These are phyloP conservation scores for Psettodes erumei DNA, from an alignment of 2,113 vertebrate species.

Conservation along the genomic window DNA sequence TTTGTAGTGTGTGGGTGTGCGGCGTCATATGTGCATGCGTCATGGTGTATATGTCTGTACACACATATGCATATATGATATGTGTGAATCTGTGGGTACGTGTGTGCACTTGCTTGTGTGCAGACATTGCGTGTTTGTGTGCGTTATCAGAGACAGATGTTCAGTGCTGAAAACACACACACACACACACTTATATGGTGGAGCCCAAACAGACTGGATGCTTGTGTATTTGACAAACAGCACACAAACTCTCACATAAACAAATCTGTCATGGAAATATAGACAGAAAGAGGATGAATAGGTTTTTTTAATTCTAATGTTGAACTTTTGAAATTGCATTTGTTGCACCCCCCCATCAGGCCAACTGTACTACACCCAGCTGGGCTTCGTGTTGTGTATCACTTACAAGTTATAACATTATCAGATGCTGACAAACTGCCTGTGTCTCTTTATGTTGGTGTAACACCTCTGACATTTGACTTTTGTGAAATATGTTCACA, in stretches of 20 bases:
- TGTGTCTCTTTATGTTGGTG: background rate
- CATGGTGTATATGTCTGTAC: background rate
- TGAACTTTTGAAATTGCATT: background rate
- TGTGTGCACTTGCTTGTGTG: background rate
- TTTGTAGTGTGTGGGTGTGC: background rate
- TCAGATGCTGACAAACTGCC: background rate
- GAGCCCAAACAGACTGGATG: constrained; percentile 14
- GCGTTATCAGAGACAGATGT: constrained; percentile 40
- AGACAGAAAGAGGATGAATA: background rate
- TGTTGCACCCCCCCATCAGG: background rate
- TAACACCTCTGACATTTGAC: background rate
- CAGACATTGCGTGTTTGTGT: background rate
- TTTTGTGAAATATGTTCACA: background rate
- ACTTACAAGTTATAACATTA: no score
- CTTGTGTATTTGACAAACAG: constrained; percentile 22
- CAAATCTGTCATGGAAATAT: background rate
- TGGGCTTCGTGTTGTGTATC: background rate
- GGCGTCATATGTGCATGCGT: background rate
- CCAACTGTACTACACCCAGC: background rate
- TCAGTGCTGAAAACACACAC: constrained; percentile 12
- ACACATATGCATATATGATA: background rate
- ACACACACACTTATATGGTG: background rate
- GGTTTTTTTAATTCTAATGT: background rate
- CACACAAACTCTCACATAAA: constrained; percentile 12
- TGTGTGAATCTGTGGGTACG: background rate